Conservation (phyloP, 2,797 vertebrate species). For the Parotocinclus haroldoi region DNA sequence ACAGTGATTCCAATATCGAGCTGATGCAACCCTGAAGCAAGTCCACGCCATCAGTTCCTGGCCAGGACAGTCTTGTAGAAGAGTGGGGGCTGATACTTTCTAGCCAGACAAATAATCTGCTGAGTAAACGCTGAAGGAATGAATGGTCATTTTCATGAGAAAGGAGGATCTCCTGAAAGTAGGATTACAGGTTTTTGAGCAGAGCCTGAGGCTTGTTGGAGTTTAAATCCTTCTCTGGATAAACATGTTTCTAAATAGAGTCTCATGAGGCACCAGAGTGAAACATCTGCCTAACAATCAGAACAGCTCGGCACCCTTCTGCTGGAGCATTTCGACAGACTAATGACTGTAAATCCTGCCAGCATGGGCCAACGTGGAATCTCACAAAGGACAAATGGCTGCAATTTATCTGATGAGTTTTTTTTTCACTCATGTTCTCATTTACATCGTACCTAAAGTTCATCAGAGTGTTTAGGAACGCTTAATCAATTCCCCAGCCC, state of each 20-base stretch:
- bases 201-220: conserved; percentile 1
- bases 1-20: too few species aligned
- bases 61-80: too few species aligned
- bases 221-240: conserved; percentile 9
- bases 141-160: conserved; percentile 14
- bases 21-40: too few species aligned
- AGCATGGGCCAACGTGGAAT: conserved; percentile 1
- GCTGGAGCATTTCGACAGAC: conserved; percentile 12
- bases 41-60: too few species aligned
- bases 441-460: too few species aligned
- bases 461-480: too few species aligned
- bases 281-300: conserved; percentile 31
- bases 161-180: conserved; percentile 17
- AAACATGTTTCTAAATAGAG: conserved; percentile 29
- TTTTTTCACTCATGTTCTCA: neutral
- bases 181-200: conserved; percentile 13
- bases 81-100: too few species aligned
- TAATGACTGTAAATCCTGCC: conserved; percentile 2
- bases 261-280: neutral
- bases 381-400: neutral
- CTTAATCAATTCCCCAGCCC: too few species aligned
- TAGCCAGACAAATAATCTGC: neutral
- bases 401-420: neutral
- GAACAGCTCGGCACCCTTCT: conserved; percentile 20
- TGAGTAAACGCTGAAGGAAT: conserved; percentile 1